Percentiles rank a stretch among this genome's conserved stretches.
These are phyloP conservation scores for Odocoileus virginianus DNA, from an alignment of 2,113 vertebrate genomes.

Conservation along the genomic window DNA sequence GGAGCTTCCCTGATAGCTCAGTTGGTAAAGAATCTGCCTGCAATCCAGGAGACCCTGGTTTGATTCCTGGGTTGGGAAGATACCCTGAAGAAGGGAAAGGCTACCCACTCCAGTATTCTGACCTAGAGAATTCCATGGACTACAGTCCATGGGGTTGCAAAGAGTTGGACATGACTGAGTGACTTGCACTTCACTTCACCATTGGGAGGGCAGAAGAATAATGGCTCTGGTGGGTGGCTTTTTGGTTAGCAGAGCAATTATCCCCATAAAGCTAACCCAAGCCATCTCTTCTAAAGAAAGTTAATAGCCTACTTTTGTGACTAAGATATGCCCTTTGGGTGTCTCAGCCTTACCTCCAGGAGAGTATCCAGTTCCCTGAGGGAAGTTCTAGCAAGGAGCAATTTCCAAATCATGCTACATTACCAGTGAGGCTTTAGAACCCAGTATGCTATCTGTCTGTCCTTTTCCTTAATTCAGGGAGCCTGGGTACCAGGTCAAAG, in stretches of 20 bases:
- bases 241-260: not conserved
- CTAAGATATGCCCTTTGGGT: not conserved
- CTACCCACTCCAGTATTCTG: not conserved
- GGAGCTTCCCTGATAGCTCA: not conserved
- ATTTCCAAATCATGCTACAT: not conserved
- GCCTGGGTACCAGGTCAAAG: not conserved
- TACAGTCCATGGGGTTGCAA: not conserved
- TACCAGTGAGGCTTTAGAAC: not conserved
- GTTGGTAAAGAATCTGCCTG: not conserved
- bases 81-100: not conserved
- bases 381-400: not conserved
- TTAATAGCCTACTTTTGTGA: not conserved
- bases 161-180: not conserved
- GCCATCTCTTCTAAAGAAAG: not conserved
- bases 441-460: not conserved
- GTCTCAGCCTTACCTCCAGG: not conserved
- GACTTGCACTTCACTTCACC: not conserved
- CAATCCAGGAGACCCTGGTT: not conserved
- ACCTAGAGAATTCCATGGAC: not conserved
- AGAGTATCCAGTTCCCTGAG: not conserved
- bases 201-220: not conserved
- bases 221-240: not conserved
- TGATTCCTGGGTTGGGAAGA: not conserved
- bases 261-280: not conserved
- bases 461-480: not conserved